A percentile compares a stretch with the other conserved stretches of the same genome.
Evolutionary conservation across 1,140 invertebrate species (phyloP).

Genomic region (Phocides pigmalion): DNA sequence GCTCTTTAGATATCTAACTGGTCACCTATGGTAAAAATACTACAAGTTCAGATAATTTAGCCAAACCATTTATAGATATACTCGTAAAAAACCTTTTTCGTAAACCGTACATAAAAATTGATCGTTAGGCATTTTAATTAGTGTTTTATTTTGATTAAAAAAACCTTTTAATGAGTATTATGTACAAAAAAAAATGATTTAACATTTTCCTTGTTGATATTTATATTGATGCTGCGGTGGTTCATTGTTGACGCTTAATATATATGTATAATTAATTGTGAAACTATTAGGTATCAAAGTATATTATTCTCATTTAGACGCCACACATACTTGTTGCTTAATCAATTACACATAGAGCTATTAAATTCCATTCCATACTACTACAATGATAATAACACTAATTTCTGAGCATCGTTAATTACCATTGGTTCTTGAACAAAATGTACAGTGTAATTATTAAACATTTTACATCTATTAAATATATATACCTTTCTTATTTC

Average conservation of each 20-base stretch:
- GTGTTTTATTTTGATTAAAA: no score
- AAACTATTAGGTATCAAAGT: not conserved
- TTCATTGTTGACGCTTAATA: not conserved
- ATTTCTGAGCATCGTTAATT: not conserved
- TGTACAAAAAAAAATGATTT: no score
- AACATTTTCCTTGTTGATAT: not conserved
- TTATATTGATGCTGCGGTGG: not conserved
- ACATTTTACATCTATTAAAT: not conserved
- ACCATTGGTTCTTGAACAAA: not conserved
- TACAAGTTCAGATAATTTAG: no score
- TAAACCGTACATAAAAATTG: no score
- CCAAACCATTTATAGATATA: no score
- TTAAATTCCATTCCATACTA: not conserved
- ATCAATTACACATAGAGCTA: not conserved
- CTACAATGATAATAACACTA: not conserved
- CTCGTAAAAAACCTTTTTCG: no score
- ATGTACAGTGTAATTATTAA: constrained; percentile 3
- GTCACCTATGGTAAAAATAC: no score
- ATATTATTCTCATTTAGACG: not conserved
- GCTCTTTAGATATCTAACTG: no score
- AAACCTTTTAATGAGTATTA: no score
- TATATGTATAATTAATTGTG: not conserved
- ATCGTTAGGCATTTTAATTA: no score
- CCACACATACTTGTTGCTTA: not conserved
- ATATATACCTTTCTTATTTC: not conserved